Percentiles rank a stretch among this genome's conserved stretches.
Evolutionary conservation across 2,113 vertebrate genomes (phyloP).

Genomic region (Motacilla alba): DNA sequence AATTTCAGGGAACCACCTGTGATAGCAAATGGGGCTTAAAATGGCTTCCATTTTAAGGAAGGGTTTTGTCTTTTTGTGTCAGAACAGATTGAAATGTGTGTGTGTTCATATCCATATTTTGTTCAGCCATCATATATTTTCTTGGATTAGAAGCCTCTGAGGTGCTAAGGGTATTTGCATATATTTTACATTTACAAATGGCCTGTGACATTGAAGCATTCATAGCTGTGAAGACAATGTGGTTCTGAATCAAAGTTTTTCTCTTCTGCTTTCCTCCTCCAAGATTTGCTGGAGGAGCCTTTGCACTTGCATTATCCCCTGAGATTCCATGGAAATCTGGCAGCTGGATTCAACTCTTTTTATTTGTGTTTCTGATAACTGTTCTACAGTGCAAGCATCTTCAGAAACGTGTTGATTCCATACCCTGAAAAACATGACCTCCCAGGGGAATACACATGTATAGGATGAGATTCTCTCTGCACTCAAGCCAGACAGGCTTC

Average conservation of each 20-base stretch:
- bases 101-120: neutral
- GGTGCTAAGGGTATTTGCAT: neutral
- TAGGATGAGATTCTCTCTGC: neutral
- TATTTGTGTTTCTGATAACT: neutral
- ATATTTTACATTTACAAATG: neutral
- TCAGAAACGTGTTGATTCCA: neutral
- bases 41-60: neutral
- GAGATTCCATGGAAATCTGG: neutral
- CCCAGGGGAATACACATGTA: rapidly evolving
- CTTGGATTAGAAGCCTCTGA: neutral
- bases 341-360: neutral
- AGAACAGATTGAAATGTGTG: neutral
- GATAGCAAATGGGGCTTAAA: neutral
- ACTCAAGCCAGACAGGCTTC: neutral
- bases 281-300: neutral
- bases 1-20: neutral
- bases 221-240: neutral
- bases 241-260: neutral
- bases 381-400: neutral
- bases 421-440: neutral
- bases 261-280: neutral
- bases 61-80: neutral
- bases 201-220: neutral
- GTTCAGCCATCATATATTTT: neutral
- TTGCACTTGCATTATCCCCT: neutral